These are phyloP conservation scores for Candidula unifasciata DNA, from an alignment of 2,888 invertebrate species.

Conservation along the genomic window DNA sequence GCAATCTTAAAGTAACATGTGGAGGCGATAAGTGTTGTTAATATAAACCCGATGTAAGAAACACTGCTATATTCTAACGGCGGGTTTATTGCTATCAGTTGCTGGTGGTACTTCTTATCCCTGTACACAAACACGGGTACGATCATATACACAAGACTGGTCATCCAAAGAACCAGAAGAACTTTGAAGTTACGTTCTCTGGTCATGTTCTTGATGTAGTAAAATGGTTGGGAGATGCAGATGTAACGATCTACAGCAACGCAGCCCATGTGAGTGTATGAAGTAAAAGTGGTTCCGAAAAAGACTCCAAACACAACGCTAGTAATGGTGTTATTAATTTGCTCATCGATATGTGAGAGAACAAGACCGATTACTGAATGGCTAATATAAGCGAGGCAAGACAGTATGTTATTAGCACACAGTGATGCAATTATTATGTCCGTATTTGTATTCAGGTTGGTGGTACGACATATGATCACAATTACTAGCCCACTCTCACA, in stretches of 20 bases:
- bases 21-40: background rate
- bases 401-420: background rate
- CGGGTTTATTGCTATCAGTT: background rate
- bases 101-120: background rate
- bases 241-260: constrained; percentile 26
- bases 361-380: no score
- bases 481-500: background rate
- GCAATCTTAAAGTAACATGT: background rate
- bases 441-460: constrained; percentile 1
- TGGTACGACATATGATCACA: background rate
- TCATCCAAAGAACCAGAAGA: background rate
- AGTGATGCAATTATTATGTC: background rate
- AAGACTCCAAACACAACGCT: background rate
- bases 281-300: background rate
- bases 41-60: background rate
- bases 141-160: background rate
- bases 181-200: no score
- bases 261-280: background rate
- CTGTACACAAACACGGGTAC: background rate
- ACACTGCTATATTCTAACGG: background rate
- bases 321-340: background rate
- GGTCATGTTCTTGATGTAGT: no score
- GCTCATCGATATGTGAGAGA: no score
- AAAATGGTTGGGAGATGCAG: background rate
- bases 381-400: background rate